phyloP scores from a whole-genome alignment of 2,113 vertebrate genomes.

The Steatornis caripensis region DNA sequence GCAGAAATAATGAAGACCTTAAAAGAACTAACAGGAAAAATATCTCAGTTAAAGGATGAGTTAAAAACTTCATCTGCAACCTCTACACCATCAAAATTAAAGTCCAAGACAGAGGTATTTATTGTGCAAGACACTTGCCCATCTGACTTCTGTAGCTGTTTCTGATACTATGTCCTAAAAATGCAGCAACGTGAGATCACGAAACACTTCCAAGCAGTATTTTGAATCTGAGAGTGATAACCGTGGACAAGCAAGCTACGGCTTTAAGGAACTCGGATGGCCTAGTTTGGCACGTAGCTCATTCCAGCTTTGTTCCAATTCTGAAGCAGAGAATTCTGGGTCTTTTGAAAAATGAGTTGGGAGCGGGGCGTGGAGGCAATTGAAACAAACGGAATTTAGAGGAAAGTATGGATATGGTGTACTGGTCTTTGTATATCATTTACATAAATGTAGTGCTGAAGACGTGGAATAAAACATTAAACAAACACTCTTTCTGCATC shows the following conservation, averaged over 20 bases:
- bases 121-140: background rate
- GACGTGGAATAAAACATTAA: background rate
- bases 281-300: background rate
- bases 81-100: constrained; percentile 79
- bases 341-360: background rate
- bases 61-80: constrained; percentile 81
- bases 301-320: background rate
- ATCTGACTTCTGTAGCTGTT: background rate
- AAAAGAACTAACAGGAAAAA: constrained; percentile 92
- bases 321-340: background rate
- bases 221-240: background rate
- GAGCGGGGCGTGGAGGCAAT: background rate
- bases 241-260: background rate
- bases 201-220: background rate
- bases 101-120: constrained; percentile 91
- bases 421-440: background rate
- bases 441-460: background rate
- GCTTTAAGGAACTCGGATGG: background rate
- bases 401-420: rapidly evolving
- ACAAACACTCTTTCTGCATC: background rate
- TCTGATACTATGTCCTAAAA: background rate
- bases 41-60: constrained; percentile 92
- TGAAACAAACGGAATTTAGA: background rate
- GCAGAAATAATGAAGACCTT: constrained; percentile 95
- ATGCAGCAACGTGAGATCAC: background rate